Conservation (phyloP, 2,113 vertebrate species). For the Vulpes ferrilata region DNA sequence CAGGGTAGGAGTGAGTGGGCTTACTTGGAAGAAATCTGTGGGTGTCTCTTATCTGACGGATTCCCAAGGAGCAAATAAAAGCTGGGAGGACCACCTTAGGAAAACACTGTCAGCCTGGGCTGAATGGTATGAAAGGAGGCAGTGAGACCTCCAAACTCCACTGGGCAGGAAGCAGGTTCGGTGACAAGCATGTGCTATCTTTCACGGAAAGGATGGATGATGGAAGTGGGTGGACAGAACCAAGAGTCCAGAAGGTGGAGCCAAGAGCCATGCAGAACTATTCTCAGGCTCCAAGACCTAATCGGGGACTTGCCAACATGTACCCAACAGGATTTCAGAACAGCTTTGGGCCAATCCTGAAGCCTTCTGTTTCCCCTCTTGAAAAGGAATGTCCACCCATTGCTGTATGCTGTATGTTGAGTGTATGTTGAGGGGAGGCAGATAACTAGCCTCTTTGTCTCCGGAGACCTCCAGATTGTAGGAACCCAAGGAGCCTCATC, state of each 20-base stretch:
- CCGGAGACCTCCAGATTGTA: not conserved
- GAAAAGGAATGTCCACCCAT: not conserved
- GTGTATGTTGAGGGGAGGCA: fast-evolving
- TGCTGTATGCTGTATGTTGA: not conserved
- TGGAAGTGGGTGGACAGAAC: too few species aligned
- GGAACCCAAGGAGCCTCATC: not conserved
- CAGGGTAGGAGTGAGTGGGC: too few species aligned
- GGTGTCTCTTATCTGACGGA: not conserved
- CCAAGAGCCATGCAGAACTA: not conserved
- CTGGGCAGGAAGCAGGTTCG: not conserved
- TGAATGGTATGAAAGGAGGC: not conserved
- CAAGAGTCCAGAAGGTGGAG: not conserved
- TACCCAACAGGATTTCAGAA: not conserved
- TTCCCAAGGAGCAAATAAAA: not conserved
- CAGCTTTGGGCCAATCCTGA: not conserved
- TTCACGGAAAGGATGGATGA: too few species aligned
- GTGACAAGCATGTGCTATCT: fast-evolving
- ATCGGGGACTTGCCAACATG: not conserved
- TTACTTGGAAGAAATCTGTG: not conserved
- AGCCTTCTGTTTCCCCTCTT: not conserved
- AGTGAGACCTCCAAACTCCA: not conserved
- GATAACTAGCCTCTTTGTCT: not conserved
- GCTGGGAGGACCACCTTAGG: not conserved
- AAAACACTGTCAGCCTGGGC: not conserved
- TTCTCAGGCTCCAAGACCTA: too few species aligned